These are phyloP conservation scores for Eubucco bourcierii DNA, from an alignment of 2,113 vertebrate species.

Conservation along the genomic window DNA sequence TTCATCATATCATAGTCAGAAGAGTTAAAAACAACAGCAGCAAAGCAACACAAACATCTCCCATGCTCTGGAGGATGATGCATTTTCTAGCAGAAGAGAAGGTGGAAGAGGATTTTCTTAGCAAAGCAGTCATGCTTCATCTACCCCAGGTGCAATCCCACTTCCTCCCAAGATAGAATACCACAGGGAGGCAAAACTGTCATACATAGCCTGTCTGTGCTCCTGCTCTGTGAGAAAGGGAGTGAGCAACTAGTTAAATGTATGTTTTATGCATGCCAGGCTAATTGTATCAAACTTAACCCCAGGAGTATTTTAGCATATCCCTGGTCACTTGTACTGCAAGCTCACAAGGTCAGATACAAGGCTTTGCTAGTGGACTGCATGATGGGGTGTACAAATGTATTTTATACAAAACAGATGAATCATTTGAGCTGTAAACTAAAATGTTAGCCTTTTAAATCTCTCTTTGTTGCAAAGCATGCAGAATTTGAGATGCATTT, in stretches of 20 bases:
- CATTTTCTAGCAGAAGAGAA: neutral
- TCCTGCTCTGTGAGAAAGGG: neutral
- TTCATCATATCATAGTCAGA: neutral
- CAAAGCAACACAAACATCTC: neutral
- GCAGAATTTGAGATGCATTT: neutral
- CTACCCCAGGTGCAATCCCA: neutral
- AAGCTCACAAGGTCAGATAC: neutral
- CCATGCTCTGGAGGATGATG: fast-evolving
- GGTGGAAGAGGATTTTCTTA: neutral
- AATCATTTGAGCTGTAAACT: neutral
- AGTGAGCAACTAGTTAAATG: neutral
- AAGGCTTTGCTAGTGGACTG: neutral
- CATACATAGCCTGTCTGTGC: neutral
- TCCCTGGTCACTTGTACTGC: neutral
- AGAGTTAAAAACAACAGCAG: neutral
- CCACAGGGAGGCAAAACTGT: neutral
- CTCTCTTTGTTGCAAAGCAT: neutral
- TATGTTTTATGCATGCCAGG: neutral
- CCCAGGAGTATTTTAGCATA: neutral
- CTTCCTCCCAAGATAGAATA: neutral
- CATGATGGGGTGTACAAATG: neutral
- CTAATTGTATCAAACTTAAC: neutral
- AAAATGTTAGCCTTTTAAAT: neutral
- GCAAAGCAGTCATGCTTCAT: neutral
- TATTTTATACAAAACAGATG: neutral